A percentile compares a stretch with the other conserved stretches of the same genome.
Evolutionary conservation across 2,888 invertebrate species (phyloP).

Genomic region (Acanthoscelides obtectus): DNA sequence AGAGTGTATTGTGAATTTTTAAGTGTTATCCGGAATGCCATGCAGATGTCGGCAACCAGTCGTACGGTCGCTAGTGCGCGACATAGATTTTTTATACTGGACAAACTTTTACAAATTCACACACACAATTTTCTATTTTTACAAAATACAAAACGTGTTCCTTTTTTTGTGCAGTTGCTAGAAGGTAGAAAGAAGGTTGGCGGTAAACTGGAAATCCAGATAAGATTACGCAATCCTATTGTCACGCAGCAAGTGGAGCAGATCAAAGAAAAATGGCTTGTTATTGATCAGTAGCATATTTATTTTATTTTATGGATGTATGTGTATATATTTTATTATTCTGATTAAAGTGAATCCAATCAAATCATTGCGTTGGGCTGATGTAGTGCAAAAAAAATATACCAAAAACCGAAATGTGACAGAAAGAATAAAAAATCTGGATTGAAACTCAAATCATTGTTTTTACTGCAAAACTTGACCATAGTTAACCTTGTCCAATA

Average conservation of each 20-base stretch:
- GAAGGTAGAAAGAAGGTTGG: slow-evolving; percentile 85
- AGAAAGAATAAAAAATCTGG: neutral
- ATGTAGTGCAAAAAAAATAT: neutral
- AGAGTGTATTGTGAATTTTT: no score
- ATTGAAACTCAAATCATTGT: no score
- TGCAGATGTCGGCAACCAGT: no score
- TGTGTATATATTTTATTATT: neutral
- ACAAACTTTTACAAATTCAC: no score
- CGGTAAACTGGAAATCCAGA: slow-evolving; percentile 84
- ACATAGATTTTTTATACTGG: no score
- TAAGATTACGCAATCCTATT: slow-evolving; percentile 84
- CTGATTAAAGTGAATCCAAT: neutral
- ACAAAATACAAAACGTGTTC: no score
- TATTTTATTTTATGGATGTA: neutral
- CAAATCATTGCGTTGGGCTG: neutral
- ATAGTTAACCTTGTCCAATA: no score
- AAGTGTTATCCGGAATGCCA: no score
- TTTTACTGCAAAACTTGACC: no score
- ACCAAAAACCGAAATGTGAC: neutral
- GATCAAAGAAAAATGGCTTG: slow-evolving; percentile 87
- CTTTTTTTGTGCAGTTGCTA: slow-evolving; percentile 61
- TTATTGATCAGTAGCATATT: slow-evolving; percentile 61
- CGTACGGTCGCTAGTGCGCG: no score
- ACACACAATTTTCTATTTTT: no score
- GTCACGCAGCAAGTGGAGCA: slow-evolving; percentile 85